These are phyloP conservation scores for Drosophila novamexicana DNA, from an alignment of 1,140 invertebrate genomes.

Conservation along the genomic window DNA sequence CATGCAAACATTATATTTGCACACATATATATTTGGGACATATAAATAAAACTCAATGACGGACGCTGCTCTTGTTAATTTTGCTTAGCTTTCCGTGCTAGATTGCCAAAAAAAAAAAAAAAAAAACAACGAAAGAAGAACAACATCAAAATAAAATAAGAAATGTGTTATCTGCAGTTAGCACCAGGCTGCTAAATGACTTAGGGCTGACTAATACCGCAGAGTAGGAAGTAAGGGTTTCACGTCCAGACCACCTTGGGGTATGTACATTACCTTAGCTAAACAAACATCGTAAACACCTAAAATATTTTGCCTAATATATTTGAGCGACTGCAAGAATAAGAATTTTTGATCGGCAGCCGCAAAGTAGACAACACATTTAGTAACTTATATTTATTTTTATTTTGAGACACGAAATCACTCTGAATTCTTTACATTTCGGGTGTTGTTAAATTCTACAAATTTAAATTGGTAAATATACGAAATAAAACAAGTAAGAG, in stretches of 20 bases:
- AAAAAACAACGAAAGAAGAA: neutral
- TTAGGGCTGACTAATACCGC: constrained; percentile 10
- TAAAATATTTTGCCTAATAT: neutral
- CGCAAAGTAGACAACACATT: constrained; percentile 29
- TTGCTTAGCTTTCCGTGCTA: constrained; percentile 61
- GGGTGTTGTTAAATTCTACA: too few species aligned
- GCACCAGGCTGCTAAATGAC: constrained; percentile 35
- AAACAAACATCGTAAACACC: constrained; percentile 26
- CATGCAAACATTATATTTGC: neutral
- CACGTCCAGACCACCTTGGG: constrained; percentile 36
- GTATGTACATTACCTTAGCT: constrained; percentile 37
- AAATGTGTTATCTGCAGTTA: constrained; percentile 31
- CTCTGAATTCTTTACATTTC: too few species aligned
- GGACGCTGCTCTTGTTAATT: constrained; percentile 60
- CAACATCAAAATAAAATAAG: constrained; percentile 6
- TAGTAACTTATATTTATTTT: too few species aligned
- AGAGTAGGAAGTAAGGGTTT: constrained; percentile 35
- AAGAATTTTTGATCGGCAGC: constrained; percentile 7
- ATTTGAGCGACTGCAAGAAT: neutral
- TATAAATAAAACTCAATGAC: constrained; percentile 79
- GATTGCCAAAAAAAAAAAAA: constrained; percentile 61
- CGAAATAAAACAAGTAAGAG: too few species aligned
- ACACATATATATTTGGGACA: constrained; percentile 23
- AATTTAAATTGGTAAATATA: too few species aligned
- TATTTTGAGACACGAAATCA: too few species aligned